Evolutionary conservation across 2,888 invertebrate genomes (phyloP), one percentile per base, ranked within the genome.

Genomic region (Cataglyphis albicans): DNA sequence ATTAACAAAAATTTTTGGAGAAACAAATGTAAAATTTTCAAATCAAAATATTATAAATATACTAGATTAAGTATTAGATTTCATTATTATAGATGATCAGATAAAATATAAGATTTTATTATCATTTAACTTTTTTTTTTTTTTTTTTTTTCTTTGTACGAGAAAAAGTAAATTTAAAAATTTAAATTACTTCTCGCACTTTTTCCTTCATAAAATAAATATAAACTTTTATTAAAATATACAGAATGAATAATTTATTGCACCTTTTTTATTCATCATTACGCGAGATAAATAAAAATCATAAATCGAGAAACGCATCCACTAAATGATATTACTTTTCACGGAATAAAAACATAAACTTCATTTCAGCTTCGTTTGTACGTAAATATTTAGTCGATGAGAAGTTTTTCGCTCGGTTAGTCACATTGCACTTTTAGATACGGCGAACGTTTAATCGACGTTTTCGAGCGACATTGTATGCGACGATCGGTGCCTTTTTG

Each of bases 381-480:
- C 75, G 76, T 76, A 32, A 41, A 74, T 63, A 61, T 52, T 48
- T 59, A 76, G 29, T 29, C 48, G 44, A 61, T 38, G 15, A 18
- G 10, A 7, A 18, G 32, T 59, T 44, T 67, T 48, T 59, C 72
- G 44, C 72, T 78, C 78, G 21, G 44, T 78, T 59, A 59, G 44
- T 35, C 18, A 35, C 57, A 57, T 70, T 72, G 78, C 72, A 70
- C 72, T 78, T 78, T 78, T 78, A 72, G 59, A 72, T 21, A 41
- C 41, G 35, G 15, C n/a, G n/a, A 55, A 41, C 55, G 21, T 76
- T 57, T 38, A 67, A 57, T n/a, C n/a, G 29, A 10, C 55, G n/a
- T 67, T 76, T 76, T 76, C 67, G 67, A 76, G 55, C 55, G 32
- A 70, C 78, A 78, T 59, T 72, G 78, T 72, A 59, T n/a, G 18